A percentile compares a stretch with the other conserved stretches of the same genome.
These are phyloP conservation scores for Sinocyclocheilus anophthalmus DNA, from an alignment of 2,113 vertebrate genomes.

Conservation along the genomic window DNA sequence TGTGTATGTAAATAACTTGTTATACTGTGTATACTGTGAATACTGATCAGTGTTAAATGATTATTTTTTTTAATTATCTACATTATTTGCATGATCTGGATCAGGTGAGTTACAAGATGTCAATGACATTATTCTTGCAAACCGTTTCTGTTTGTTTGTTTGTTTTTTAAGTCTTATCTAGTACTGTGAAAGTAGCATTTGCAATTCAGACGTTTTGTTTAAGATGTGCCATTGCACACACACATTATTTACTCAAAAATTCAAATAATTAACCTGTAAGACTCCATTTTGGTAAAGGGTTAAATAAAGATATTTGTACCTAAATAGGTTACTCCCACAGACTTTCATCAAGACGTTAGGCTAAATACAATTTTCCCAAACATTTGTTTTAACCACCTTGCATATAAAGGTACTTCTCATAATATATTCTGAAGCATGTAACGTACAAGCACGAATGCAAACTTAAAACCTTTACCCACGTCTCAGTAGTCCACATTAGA, in stretches of 20 bases:
- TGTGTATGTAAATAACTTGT: not conserved
- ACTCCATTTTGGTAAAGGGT: not conserved
- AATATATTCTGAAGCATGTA: conserved; percentile 50
- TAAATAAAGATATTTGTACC: not conserved
- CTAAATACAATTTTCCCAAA: not conserved
- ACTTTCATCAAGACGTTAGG: not conserved
- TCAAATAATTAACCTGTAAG: not conserved
- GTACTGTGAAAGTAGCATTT: not conserved
- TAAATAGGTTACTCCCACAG: not conserved
- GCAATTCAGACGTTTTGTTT: not conserved
- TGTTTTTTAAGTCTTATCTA: not conserved
- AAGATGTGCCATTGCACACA: not conserved
- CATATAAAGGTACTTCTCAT: not conserved
- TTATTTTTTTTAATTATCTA: no score
- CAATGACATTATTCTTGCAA: not conserved
- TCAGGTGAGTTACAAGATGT: not conserved
- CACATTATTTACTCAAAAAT: not conserved
- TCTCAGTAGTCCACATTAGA: conserved; percentile 78
- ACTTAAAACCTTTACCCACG: conserved; percentile 60
- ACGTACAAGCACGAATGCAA: conserved; percentile 58
- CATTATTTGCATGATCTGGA: not conserved
- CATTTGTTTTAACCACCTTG: not conserved
- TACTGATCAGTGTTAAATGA: not conserved
- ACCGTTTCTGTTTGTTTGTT: not conserved
- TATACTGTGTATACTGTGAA: no score